A percentile compares a stretch with the other conserved stretches of the same genome.
These are phyloP conservation scores for Hyles vespertilio DNA, from an alignment of 1,140 invertebrate species.

Conservation along the genomic window DNA sequence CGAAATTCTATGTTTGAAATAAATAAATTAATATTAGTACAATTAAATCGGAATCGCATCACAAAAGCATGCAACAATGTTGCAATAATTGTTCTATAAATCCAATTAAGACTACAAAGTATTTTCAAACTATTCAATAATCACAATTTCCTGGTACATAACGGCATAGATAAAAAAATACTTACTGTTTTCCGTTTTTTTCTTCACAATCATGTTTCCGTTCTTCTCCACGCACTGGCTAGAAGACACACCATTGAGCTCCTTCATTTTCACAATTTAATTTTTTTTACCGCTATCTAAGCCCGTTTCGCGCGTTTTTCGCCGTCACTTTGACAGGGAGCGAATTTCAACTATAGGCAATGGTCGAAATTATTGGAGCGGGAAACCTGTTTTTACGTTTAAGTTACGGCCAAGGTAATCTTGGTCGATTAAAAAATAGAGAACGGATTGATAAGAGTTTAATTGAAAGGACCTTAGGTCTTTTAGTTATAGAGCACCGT, in stretches of 20 bases:
- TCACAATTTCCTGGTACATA: neutral
- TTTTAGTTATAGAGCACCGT: conserved; percentile 13
- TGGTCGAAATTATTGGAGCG: conserved; percentile 42
- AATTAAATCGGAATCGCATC: no score
- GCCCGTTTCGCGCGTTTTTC: conserved; percentile 49
- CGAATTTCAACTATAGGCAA: conserved; percentile 33
- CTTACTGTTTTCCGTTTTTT: conserved; percentile 52
- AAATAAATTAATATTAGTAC: no score
- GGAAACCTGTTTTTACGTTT: conserved; percentile 33
- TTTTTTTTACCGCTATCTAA: conserved; percentile 25
- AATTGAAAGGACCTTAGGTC: conserved; percentile 7
- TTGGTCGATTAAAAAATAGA: conserved; percentile 34
- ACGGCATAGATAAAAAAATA: conserved; percentile 12
- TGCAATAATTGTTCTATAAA: no score
- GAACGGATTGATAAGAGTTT: conserved; percentile 13
- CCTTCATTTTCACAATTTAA: conserved; percentile 67
- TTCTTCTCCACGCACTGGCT: conserved; percentile 41
- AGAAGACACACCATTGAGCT: conserved; percentile 42
- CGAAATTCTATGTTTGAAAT: no score
- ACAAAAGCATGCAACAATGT: no score
- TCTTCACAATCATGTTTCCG: conserved; percentile 46
- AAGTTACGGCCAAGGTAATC: conserved; percentile 53
- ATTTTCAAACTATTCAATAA: neutral
- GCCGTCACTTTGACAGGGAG: conserved; percentile 58
- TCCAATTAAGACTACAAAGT: no score